phyloP scores from a whole-genome alignment of 2,888 invertebrate genomes.

The Eupithecia insigniata region DNA sequence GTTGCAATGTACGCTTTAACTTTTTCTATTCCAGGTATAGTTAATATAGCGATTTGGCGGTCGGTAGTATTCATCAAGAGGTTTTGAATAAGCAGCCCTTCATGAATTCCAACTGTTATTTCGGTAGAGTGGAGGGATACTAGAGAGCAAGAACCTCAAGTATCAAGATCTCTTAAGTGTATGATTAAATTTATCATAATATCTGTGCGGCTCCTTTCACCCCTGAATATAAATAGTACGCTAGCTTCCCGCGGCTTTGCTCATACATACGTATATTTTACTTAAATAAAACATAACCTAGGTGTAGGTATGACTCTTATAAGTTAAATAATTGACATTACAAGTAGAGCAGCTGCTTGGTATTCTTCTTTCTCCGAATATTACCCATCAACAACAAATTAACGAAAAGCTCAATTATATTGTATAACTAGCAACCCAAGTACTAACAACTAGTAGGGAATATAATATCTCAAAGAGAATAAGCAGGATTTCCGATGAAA shows the following conservation, averaged over 20 bases:
- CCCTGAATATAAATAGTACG: conserved; percentile 35
- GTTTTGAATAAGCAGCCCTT: neutral
- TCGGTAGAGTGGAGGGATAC: neutral
- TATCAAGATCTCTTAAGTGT: conserved; percentile 57
- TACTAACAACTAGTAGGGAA: too few species aligned
- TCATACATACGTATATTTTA: neutral
- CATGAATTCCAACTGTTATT: neutral
- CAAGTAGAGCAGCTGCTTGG: too few species aligned
- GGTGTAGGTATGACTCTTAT: too few species aligned
- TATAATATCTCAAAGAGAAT: too few species aligned
- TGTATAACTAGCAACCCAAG: too few species aligned
- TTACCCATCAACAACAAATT: too few species aligned
- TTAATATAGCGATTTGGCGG: neutral
- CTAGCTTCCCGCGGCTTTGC: neutral
- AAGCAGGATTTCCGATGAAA: too few species aligned
- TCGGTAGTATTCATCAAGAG: neutral
- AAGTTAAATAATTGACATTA: too few species aligned
- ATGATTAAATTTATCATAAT: conserved; percentile 58
- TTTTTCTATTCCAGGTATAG: neutral
- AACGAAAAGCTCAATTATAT: too few species aligned
- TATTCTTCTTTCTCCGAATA: too few species aligned
- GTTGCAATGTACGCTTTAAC: neutral
- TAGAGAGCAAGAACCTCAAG: conserved; percentile 46
- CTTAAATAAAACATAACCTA: neutral
- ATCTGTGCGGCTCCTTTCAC: conserved; percentile 67